Base-by-base conservation (phyloP, 2,797 vertebrate species). In the Darevskia nairensis region DNA sequence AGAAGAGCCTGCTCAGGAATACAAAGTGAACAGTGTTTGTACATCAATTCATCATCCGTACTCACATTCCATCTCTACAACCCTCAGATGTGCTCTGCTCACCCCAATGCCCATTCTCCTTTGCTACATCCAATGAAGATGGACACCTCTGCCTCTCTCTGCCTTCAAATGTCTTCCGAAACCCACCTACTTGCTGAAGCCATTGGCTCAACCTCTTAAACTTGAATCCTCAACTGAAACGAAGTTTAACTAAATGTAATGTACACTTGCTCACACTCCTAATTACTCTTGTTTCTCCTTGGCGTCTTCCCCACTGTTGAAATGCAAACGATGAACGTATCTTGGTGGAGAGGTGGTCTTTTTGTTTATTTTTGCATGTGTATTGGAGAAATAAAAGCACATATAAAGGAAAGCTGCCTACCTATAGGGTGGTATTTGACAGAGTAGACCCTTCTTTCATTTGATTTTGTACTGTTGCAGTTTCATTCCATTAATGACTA, bases 401-500 rank as follows among this genome's bases (percentile, higher is more conserved):
- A 50, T 11, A 7, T 35, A 59, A 23, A 84, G 19, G 29, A 19
- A 64, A 64, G 61, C 61, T 64, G 21, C 61, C 21, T 23, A 23
- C 21, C 61, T 64, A 0, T 64, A 64, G 61, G 61, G 61, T 64
- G 61, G 21, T 7, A 64, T 64, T 64, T 23, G 61, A 64, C 61
- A 64, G 61, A 64, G 61, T 64, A 64, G 61, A 64, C 61, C 61
- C 74, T 80, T 29, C 80, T 69, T 89, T 72, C 84, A 80, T 94
- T 86, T 91, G 59, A 81, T 46, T 89, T 93, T 87, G 83, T 35
- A 41, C 89, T 0, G 81, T 90, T 0, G 81, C 39, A 78, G n/a
- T 88, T 94, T 71, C 44, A 89, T 88, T 92, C 85, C 39, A 29
- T 90, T 92, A 89, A 29, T 32, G 87, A 85, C 44, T 90, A 71